phyloP scores from a whole-genome alignment of 2,888 invertebrate species.

The Oscheius sp. region DNA sequence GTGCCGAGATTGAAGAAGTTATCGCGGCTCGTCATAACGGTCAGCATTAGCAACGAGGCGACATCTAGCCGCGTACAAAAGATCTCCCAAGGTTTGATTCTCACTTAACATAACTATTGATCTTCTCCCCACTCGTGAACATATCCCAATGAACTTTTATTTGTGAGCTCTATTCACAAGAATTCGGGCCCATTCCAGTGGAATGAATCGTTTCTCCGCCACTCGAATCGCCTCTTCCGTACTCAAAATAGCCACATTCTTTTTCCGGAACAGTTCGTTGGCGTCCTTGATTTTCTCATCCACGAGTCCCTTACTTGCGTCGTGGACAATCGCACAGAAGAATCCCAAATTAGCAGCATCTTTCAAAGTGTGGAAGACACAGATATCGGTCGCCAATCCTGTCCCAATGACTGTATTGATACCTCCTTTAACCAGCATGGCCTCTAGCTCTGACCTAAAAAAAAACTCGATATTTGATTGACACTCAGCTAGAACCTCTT shows the following conservation, averaged over 20 bases:
- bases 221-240: conserved; percentile 10
- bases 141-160: conserved; percentile 3
- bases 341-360: conserved; percentile 61
- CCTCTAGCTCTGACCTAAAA: conserved; percentile 84
- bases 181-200: conserved; percentile 30
- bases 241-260: conserved; percentile 61
- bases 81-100: too few species aligned
- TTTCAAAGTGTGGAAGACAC: conserved; percentile 79
- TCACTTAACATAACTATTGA: too few species aligned
- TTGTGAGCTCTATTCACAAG: conserved; percentile 12
- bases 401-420: conserved; percentile 93
- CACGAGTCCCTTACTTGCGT: conserved; percentile 67
- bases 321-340: conserved; percentile 60
- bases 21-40: not conserved
- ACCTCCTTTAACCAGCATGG: conserved; percentile 83
- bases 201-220: conserved; percentile 17
- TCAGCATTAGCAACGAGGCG: too few species aligned
- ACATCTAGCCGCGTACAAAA: too few species aligned
- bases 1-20: conserved; percentile 74
- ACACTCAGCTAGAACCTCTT: conserved; percentile 47
- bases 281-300: conserved; percentile 61
- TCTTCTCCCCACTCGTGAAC: too few species aligned
- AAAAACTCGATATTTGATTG: not conserved
- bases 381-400: conserved; percentile 93
- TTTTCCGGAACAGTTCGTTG: conserved; percentile 57